Percentiles rank a stretch among this genome's conserved stretches.
Evolutionary conservation across 2,888 invertebrate genomes (phyloP).

Genomic region (Melanargia galathea): DNA sequence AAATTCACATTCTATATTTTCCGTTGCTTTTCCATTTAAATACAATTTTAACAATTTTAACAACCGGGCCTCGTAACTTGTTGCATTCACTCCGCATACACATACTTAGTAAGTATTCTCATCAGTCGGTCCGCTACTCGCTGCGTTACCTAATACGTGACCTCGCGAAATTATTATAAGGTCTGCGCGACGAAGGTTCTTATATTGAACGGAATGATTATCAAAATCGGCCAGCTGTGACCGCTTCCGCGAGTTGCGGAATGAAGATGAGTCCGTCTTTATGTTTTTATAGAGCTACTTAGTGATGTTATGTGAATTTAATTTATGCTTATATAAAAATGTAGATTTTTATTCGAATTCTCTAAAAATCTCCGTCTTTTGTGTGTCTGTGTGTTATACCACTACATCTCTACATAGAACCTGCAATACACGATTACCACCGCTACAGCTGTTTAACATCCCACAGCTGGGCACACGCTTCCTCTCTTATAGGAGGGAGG

Average conservation of each 20-base stretch:
- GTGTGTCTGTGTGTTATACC: too few relatives aligned
- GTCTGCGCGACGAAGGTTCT: slow-evolving; percentile 37
- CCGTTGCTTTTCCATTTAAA: not conserved
- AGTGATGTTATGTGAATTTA: not conserved
- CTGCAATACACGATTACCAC: too few relatives aligned
- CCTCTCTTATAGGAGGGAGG: too few relatives aligned
- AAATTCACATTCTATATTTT: too few relatives aligned
- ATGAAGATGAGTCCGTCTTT: slow-evolving; percentile 14
- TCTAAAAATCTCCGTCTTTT: too few relatives aligned
- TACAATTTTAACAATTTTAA: not conserved
- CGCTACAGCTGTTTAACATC: too few relatives aligned
- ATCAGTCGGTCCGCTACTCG: slow-evolving; percentile 55
- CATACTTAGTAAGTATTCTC: slow-evolving; percentile 70
- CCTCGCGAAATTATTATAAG: slow-evolving; percentile 53
- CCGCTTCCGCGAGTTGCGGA: slow-evolving; percentile 31
- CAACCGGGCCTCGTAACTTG: too few relatives aligned
- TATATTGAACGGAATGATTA: slow-evolving; percentile 29
- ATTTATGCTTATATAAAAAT: not conserved
- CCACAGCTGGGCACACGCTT: too few relatives aligned
- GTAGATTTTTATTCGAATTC: not conserved
- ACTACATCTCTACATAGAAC: too few relatives aligned
- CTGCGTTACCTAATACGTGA: slow-evolving; percentile 64
- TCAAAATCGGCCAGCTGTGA: slow-evolving; percentile 34
- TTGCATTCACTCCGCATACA: slow-evolving; percentile 66
- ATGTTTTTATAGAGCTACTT: not conserved